These are phyloP conservation scores for Brachypodius melanocephalos DNA, from an alignment of 2,113 vertebrate genomes.

Conservation along the genomic window DNA sequence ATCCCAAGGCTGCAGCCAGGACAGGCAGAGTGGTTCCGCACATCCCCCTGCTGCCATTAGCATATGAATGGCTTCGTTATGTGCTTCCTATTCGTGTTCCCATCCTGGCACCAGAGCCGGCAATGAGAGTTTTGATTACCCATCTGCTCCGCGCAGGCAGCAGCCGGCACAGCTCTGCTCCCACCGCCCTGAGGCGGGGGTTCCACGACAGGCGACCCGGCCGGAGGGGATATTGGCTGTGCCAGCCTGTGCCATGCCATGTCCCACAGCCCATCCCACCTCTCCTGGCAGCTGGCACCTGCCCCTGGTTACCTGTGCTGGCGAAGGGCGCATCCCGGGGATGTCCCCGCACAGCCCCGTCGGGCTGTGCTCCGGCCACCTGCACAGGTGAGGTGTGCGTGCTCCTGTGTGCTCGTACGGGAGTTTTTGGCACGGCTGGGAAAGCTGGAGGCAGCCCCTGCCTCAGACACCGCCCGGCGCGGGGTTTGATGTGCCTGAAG, in stretches of 20 bases:
- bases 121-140: neutral
- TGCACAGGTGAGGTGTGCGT: neutral
- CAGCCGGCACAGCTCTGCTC: neutral
- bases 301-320: accelerated
- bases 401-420: accelerated
- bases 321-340: no score
- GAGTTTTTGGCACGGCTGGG: neutral
- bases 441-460: neutral
- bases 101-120: neutral
- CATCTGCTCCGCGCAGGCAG: neutral
- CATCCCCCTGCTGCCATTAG: neutral
- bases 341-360: accelerated
- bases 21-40: neutral
- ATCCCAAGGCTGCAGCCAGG: neutral
- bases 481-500: conserved; percentile 51
- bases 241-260: neutral
- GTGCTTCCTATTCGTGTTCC: neutral
- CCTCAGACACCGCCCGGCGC: neutral
- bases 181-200: accelerated
- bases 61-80: neutral
- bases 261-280: accelerated
- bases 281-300: accelerated
- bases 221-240: accelerated
- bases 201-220: accelerated
- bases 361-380: neutral